These are phyloP conservation scores for Platyrinchus mystaceus DNA, from an alignment of 2,797 vertebrate species.

Conservation along the genomic window DNA sequence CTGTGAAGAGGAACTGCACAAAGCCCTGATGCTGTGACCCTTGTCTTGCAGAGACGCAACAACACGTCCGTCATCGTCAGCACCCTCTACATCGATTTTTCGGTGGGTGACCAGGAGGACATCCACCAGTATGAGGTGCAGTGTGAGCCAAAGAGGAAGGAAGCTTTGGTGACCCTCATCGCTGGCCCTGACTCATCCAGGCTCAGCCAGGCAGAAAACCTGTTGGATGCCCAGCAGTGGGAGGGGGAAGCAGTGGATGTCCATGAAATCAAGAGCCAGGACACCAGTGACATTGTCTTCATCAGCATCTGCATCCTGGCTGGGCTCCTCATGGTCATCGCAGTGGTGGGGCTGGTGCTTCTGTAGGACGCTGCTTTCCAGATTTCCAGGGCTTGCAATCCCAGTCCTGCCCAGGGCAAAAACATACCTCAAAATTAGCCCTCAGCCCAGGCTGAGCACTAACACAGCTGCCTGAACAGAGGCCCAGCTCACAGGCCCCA, in stretches of 20 bases:
- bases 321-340: conserved; percentile 93
- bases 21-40: background rate
- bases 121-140: conserved; percentile 89
- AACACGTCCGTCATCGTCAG: conserved; percentile 91
- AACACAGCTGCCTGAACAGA: background rate
- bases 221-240: conserved; percentile 62
- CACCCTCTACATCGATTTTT: conserved; percentile 90
- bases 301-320: conserved; percentile 96
- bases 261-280: conserved; percentile 68
- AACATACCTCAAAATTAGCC: background rate
- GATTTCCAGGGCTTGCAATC: background rate
- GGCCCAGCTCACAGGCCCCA: background rate
- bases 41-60: conserved; percentile 85
- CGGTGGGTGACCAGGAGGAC: conserved; percentile 74
- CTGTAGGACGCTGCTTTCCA: conserved; percentile 71
- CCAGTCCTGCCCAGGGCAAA: background rate
- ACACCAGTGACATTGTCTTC: conserved; percentile 93
- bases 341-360: conserved; percentile 91
- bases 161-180: conserved; percentile 86
- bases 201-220: conserved; percentile 81
- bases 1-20: background rate
- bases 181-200: conserved; percentile 78
- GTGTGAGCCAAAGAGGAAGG: conserved; percentile 90
- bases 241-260: background rate
- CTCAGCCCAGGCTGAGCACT: background rate